Evolutionary conservation across 2,888 invertebrate species (phyloP).

Genomic region (Sthenelais limicola): DNA sequence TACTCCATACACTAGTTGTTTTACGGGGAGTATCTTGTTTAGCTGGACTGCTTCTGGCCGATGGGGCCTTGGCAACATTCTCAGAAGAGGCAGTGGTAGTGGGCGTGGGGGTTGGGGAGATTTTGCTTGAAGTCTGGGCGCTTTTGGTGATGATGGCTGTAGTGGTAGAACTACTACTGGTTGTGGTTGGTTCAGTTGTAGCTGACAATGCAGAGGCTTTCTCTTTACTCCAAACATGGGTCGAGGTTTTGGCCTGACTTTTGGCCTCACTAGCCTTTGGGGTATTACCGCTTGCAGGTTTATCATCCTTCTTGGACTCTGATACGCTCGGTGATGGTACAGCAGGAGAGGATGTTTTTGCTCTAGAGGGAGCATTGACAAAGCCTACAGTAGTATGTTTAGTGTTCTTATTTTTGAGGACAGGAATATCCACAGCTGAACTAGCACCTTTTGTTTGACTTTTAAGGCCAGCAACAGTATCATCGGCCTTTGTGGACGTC

Average conservation of each 20-base stretch:
- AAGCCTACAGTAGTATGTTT: background rate
- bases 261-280: too few species aligned
- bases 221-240: too few species aligned
- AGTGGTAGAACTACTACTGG: background rate
- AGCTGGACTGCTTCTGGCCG: background rate
- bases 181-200: too few species aligned
- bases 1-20: constrained; percentile 25
- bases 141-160: background rate
- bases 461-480: background rate
- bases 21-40: constrained; percentile 25
- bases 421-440: constrained; percentile 7
- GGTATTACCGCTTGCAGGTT: too few species aligned
- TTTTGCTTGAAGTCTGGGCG: background rate
- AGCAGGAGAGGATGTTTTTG: background rate
- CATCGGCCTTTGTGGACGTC: background rate
- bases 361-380: background rate
- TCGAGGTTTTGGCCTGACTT: too few species aligned
- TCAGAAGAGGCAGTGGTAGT: constrained; percentile 2
- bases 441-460: constrained; percentile 29
- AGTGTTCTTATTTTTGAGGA: background rate
- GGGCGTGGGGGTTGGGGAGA: background rate
- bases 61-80: background rate
- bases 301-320: too few species aligned
- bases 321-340: too few species aligned
- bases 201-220: too few species aligned